A percentile compares a stretch with the other conserved stretches of the same genome.
Evolutionary conservation across 2,113 vertebrate genomes (phyloP).

Genomic region (human (Homo sapiens)): GRCh38 chr11:61344001-61344500

Average conservation of each 20-base stretch:
- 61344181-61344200: constrained; percentile 84
- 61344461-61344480: no score
- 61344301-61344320: not conserved
- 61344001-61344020: not conserved
- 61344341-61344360: not conserved
- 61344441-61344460: no score
- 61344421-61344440: no score
- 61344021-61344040: not conserved
- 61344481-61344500: no score
- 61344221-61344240: constrained; percentile 91
- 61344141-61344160: constrained; percentile 55
- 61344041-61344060: not conserved
- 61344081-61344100: not conserved
- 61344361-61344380: no score
- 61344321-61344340: not conserved
- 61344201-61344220: constrained; percentile 93
- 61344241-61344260: constrained; percentile 95
- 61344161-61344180: constrained; percentile 86
- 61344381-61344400: no score
- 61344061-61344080: not conserved
- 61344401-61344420: no score
- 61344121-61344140: constrained; percentile 72
- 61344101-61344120: not conserved
- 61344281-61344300: not conserved
- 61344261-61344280: constrained; percentile 89